phyloP scores from a whole-genome alignment of 2,797 vertebrate genomes.

The Poecile montanus region DNA sequence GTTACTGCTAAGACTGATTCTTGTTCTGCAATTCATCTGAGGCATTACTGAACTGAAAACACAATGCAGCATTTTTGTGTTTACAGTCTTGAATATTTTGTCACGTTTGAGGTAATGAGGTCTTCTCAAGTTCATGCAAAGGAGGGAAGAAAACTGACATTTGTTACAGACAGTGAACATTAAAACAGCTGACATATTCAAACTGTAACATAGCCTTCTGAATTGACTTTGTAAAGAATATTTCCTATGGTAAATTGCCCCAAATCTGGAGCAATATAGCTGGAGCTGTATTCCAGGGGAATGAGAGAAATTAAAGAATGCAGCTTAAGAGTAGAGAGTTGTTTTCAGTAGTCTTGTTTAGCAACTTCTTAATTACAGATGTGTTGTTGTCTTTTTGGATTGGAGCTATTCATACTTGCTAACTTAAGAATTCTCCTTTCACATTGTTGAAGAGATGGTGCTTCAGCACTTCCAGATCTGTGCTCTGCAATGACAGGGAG shows the following conservation, averaged over 20 bases:
- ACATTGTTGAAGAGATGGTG: neutral
- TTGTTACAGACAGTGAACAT: neutral
- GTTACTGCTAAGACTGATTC: neutral
- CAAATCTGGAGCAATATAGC: neutral
- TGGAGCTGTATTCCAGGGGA: neutral
- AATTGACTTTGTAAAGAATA: neutral
- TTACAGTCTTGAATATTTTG: neutral
- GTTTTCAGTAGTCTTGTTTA: neutral
- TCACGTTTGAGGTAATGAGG: neutral
- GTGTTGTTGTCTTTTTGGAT: neutral
- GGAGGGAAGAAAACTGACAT: neutral
- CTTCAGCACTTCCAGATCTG: neutral
- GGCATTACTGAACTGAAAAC: neutral
- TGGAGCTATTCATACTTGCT: neutral
- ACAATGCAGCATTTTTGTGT: neutral
- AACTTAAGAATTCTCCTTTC: fast-evolving
- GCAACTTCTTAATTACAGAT: neutral
- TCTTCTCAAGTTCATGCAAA: neutral
- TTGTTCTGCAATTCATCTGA: neutral
- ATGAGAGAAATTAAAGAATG: neutral
- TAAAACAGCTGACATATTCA: neutral
- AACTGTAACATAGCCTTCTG: neutral
- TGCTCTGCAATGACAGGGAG: neutral
- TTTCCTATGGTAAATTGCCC: neutral
- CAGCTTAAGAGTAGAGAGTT: neutral